Evolutionary conservation across 2,113 vertebrate species (phyloP), one percentile per base, ranked within the genome.

Genomic region (Trichomycterus rosablanca): DNA sequence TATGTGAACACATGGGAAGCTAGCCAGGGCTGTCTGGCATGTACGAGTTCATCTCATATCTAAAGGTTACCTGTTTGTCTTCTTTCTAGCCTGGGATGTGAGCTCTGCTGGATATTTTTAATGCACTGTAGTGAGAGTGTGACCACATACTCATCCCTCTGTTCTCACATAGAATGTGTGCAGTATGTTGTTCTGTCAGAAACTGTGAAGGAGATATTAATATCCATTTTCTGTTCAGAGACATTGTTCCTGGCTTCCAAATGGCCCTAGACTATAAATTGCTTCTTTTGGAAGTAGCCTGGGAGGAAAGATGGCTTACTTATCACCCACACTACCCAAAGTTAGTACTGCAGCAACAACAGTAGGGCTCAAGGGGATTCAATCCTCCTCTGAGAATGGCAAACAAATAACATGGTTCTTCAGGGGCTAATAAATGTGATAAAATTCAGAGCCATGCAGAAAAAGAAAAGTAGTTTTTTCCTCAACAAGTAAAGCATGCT

Each of bases 1-100:
- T 45, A 56, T 23, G 24, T 73, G 14, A 67, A 39, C 43, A 72
- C 26, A 6, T 48, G 67, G 78, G 67, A 51, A 26, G 39, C 43
- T 55, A 53, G 35, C 32, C 18, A 63, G n/a, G n/a, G n/a, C n/a
- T n/a, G n/a, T n/a, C n/a, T 53, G 14, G 39, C 37, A 11, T 5
- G 43, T 28, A 26, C 6, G 50, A n/a, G n/a, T 54, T 60, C 44
- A 34, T 60, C 30, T 16, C 30, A 15, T 56, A 45, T 48, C 57
- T 46, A 39, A 50, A 46, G 65, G 18, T 60, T 67, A 60, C 34
- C 49, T 16, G 12, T n/a, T n/a, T 40, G 37, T 40, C 3, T 30
- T 12, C 32, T 26, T 22, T 32, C 4, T 11, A 16, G 35, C 40
- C 23, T 23, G 2, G 16, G 28, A 16, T 43, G 11, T 7, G 57